Evolutionary conservation across 2,113 vertebrate species (phyloP).

Genomic region (Bujurquina vittata): DNA sequence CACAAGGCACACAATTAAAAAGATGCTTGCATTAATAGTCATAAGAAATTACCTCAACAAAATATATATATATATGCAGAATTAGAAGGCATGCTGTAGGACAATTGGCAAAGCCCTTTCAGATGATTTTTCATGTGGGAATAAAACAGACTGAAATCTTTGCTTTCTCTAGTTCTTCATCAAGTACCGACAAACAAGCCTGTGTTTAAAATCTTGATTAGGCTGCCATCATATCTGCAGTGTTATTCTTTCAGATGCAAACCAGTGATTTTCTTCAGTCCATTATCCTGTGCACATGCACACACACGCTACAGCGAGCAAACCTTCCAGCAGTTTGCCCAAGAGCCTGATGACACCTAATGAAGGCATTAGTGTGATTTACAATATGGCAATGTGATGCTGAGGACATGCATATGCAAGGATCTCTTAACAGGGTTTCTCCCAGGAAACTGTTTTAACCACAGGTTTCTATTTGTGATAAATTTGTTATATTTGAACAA

Average conservation of each 20-base stretch:
- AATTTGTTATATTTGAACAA: background rate
- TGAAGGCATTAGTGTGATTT: background rate
- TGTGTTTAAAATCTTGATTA: constrained; percentile 5
- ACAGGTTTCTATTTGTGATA: background rate
- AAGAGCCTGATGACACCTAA: background rate
- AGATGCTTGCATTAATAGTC: constrained; percentile 66
- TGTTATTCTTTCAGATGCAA: constrained; percentile 42
- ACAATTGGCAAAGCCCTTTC: constrained; percentile 48
- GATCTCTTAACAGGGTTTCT: background rate
- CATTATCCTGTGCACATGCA: background rate
- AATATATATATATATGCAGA: constrained; percentile 23
- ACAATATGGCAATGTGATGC: background rate
- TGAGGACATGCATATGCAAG: background rate
- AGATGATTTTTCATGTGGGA: background rate
- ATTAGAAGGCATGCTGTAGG: constrained; percentile 33
- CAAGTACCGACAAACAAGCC: constrained; percentile 18
- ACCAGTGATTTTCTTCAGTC: background rate
- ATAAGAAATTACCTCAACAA: constrained; percentile 58
- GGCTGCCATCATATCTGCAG: background rate
- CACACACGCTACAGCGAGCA: background rate
- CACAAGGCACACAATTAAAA: constrained; percentile 40
- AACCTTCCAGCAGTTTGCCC: constrained; percentile 12
- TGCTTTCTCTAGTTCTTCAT: background rate
- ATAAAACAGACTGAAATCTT: constrained; percentile 4
- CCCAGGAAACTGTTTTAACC: background rate